A percentile compares a stretch with the other conserved stretches of the same genome.
phyloP scores from a whole-genome alignment of 2,113 vertebrate species.

The Zosterops hypoxanthus region DNA sequence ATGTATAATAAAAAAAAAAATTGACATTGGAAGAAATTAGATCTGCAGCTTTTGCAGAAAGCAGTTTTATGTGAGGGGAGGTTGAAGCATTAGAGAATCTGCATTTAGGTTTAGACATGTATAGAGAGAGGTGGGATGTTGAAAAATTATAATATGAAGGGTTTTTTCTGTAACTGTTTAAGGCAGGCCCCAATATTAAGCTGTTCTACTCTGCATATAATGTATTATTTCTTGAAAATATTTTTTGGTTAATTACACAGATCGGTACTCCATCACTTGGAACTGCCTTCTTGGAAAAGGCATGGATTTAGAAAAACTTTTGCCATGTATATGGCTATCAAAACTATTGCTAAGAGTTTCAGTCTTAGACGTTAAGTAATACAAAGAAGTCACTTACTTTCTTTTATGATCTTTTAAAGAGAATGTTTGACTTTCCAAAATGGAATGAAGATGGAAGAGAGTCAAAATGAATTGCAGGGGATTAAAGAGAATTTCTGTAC shows the following conservation, averaged over 20 bases:
- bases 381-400: not conserved
- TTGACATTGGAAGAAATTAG: not conserved
- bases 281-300: not conserved
- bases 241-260: not conserved
- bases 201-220: not conserved
- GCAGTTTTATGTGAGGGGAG: not conserved
- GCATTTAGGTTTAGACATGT: no score
- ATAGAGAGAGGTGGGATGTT: not conserved
- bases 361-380: not conserved
- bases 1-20: not conserved
- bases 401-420: constrained; percentile 65
- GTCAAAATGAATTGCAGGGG: constrained; percentile 1
- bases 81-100: not conserved
- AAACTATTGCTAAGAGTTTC: not conserved
- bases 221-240: not conserved
- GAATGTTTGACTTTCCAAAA: constrained; percentile 58
- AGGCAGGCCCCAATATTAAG: not conserved
- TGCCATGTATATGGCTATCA: not conserved
- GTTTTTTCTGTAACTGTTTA: not conserved
- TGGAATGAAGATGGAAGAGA: not conserved
- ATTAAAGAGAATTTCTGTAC: constrained; percentile 60
- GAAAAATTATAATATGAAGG: not conserved
- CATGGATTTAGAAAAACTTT: not conserved
- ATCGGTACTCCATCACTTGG: not conserved
- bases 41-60: not conserved